Conservation (phyloP, 2,888 invertebrate genomes). For the Idaea dimidiata region DNA sequence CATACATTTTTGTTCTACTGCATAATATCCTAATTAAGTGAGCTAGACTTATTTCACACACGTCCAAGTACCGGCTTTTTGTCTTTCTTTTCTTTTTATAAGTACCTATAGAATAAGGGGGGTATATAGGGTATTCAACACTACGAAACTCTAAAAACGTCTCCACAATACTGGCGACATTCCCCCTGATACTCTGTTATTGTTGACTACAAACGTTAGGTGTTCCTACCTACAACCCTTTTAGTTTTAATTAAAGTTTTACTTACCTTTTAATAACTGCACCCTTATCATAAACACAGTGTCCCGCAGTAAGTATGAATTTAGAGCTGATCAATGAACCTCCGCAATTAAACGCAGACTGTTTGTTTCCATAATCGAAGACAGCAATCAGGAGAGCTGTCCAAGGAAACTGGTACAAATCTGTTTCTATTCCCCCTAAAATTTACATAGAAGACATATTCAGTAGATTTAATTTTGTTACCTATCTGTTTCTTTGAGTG, state of each 20-base stretch:
- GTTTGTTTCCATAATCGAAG: slow-evolving; percentile 46
- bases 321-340: slow-evolving; percentile 64
- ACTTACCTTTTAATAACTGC: slow-evolving; percentile 50
- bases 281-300: slow-evolving; percentile 54
- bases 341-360: slow-evolving; percentile 56
- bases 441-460: background rate
- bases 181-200: too few relatives aligned
- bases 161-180: too few relatives aligned
- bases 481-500: background rate
- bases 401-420: slow-evolving; percentile 68
- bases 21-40: too few relatives aligned
- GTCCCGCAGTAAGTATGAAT: slow-evolving; percentile 66
- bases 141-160: too few relatives aligned
- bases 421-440: slow-evolving; percentile 63
- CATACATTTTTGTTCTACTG: too few relatives aligned
- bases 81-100: too few relatives aligned
- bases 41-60: too few relatives aligned
- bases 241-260: background rate
- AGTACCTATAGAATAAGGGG: too few relatives aligned
- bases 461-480: background rate
- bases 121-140: too few relatives aligned
- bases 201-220: too few relatives aligned
- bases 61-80: too few relatives aligned
- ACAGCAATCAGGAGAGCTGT: slow-evolving; percentile 56
- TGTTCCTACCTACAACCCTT: too few relatives aligned